These are phyloP conservation scores for Sesia apiformis DNA, from an alignment of 2,888 invertebrate genomes.

Conservation along the genomic window DNA sequence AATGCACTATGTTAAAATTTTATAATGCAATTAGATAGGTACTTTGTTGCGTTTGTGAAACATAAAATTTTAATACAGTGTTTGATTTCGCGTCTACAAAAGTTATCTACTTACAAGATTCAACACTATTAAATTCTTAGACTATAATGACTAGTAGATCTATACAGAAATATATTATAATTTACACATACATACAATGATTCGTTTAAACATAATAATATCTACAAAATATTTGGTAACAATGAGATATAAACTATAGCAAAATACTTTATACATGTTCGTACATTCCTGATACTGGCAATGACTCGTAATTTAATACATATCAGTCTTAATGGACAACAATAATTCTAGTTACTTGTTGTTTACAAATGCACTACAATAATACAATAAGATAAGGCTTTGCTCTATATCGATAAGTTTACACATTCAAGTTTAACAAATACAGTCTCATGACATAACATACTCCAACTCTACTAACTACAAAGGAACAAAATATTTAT, in stretches of 20 bases:
- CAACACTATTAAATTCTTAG: conserved; percentile 49
- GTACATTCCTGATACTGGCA: conserved; percentile 57
- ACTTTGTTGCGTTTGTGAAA: background rate
- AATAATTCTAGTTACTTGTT: conserved; percentile 26
- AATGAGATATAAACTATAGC: conserved; percentile 49
- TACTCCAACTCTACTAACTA: conserved; percentile 30
- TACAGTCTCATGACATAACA: conserved; percentile 48
- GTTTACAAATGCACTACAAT: conserved; percentile 18
- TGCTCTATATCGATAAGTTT: conserved; percentile 29
- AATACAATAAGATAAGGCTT: conserved; percentile 30
- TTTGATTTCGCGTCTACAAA: background rate
- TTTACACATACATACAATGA: conserved; percentile 29
- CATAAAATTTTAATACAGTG: background rate
- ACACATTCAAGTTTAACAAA: conserved; percentile 11
- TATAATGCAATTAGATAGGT: conserved; percentile 4
- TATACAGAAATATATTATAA: conserved; percentile 40
- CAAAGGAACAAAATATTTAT: conserved; percentile 43
- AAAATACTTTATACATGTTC: conserved; percentile 27
- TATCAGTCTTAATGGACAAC: conserved; percentile 64
- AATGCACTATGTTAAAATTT: conserved; percentile 18
- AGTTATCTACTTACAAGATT: conserved; percentile 12
- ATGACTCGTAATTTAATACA: conserved; percentile 37
- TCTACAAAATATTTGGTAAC: conserved; percentile 73
- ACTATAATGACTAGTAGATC: conserved; percentile 65
- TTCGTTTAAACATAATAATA: conserved; percentile 24